Base-by-base conservation (phyloP, 2,888 invertebrate species). In the Sepiola atlantica region DNA sequence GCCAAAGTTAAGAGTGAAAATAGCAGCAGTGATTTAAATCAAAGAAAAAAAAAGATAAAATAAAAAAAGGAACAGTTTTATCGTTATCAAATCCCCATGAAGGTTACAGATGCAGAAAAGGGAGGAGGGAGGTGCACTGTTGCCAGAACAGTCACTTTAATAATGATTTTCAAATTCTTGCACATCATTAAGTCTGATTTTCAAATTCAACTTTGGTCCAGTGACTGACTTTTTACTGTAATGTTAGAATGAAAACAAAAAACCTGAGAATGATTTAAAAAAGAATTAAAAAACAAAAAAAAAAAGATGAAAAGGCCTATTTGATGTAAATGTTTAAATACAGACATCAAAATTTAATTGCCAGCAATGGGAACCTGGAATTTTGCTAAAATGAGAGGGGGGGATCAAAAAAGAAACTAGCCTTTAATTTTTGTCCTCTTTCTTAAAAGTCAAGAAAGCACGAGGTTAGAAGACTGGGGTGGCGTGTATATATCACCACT, bases 221-320 rank as follows among this genome's bases (percentile, higher is more conserved):
- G 77, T 77, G 77, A 77, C n/a, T 77, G 14, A 77, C 77, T 77
- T 77, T 77, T 77, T 77, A n/a, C 77, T 16, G n/a, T 18, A 77
- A 32, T 77, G n/a, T n/a, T n/a, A 77, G 10, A 45, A 8, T n/a
- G n/a, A n/a, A n/a, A n/a, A n/a, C 12, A n/a, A 77, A 77, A 77
- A 77, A 77, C 77, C n/a, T 77, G 77, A 77, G 77, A 77, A 77
- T 77, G 77, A 77, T 77, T n/a, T n/a, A n/a, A n/a, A n/a, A n/a
- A n/a, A n/a, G n/a, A n/a, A n/a, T n/a, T n/a, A n/a, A n/a, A n/a
- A n/a, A n/a, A n/a, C n/a, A n/a, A n/a, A n/a, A 45, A 45, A 77
- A n/a, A 77, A 77, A n/a, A 61, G 10, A 61, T 61, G 10, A 61
- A 28, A 61, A 77, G n/a, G 77, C n/a, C n/a, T n/a, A n/a, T 77